Evolutionary conservation across 2,797 vertebrate species (phyloP).

Genomic region (Galago senegalensis): DNA sequence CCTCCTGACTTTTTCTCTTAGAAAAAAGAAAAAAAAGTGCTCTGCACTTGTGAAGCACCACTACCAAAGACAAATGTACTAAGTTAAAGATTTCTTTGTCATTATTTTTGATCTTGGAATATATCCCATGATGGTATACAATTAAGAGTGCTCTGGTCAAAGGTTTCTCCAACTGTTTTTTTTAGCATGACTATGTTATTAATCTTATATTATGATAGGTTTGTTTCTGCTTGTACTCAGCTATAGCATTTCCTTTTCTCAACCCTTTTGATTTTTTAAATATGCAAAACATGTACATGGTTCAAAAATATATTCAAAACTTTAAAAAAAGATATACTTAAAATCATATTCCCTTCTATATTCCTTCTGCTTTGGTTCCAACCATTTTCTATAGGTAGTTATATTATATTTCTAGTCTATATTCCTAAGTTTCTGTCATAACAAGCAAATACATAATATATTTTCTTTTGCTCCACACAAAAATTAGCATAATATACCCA

Average conservation of each 20-base stretch:
- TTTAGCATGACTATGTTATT: not conserved
- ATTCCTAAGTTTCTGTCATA: conserved; percentile 19
- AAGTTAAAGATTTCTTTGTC: not conserved
- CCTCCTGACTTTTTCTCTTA: conserved; percentile 1
- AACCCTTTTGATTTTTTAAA: not conserved
- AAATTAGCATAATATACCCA: conserved; percentile 36
- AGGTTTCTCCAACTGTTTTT: not conserved
- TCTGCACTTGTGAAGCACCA: not conserved
- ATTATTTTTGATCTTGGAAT: conserved; percentile 12
- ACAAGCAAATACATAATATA: conserved; percentile 1
- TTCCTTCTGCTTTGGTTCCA: not conserved
- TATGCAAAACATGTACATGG: not conserved
- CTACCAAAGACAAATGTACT: not conserved
- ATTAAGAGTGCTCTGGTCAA: not conserved
- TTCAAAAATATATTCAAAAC: conserved; percentile 3
- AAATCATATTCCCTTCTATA: conserved; percentile 21
- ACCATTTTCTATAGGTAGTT: not conserved
- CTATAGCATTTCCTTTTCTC: conserved; percentile 47
- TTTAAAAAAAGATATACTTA: not conserved
- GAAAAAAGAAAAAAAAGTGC: no score
- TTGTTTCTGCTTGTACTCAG: conserved; percentile 24
- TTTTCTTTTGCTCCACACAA: not conserved
- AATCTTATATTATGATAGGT: not conserved
- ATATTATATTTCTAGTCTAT: conserved; percentile 45
- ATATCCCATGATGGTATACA: not conserved